Base-by-base conservation (phyloP, 2,113 vertebrate species). In the Motacilla tschutschensis region DNA sequence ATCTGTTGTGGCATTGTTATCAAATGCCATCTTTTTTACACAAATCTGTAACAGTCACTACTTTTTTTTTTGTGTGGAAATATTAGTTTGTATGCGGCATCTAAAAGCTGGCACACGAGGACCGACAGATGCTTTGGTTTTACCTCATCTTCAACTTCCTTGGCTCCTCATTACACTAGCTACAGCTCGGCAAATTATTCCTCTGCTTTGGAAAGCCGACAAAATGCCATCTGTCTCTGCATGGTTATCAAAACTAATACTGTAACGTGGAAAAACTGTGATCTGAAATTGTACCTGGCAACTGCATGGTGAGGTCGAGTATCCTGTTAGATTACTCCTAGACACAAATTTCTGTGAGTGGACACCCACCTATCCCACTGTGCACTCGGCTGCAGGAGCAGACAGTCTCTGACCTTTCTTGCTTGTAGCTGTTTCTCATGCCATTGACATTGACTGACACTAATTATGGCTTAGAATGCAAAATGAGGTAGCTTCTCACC, bases 201-300 rank as follows among this genome's bases (percentile, higher is more conserved):
- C 95, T 97, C 96, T 96, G 93, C 95, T 97, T 96, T 97, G 97
- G 96, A 97, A 97, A 94, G 93, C 91, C 20, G 94, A 97, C 96
- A 96, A 95, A 96, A 95, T 95, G 96, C 97, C 97, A 98, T 97
- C 97, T 97, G 97, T 97, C 97, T 97, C 96, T 93, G 93, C 94
- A 94, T 76, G 94, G 95, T 95, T 97, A 97, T 97, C 96, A 96
- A 97, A 97, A 97, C 94, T 94, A 95, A 97, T 97, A 95, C 93
- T 95, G 93, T 62, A 95, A 94, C 5, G 60, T 92, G 93, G 94
- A 95, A 94, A 96, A 96, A 93, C 85, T 89, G 59, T 5, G 71
- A 81, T 95, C 95, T 95, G 93, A 91, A 94, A 91, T 46, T 80
- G 78, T 92, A 88, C 91, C 88, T 95, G 92, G 94, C 91, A 90